These are phyloP conservation scores for Catostomus latipinnis DNA, from an alignment of 2,797 vertebrate genomes.

Conservation along the genomic window DNA sequence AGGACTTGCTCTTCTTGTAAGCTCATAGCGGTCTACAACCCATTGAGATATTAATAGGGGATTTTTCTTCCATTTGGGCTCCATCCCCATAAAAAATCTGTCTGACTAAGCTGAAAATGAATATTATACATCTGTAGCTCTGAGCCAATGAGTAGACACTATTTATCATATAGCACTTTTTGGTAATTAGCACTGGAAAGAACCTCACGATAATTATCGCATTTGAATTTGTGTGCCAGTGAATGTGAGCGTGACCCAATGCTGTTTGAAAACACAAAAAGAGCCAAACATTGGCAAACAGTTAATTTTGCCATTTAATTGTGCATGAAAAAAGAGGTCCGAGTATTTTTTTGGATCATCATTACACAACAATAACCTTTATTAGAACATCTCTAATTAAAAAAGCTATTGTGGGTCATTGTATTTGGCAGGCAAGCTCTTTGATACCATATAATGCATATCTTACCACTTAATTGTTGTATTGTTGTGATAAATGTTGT, in stretches of 20 bases:
- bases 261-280: slow-evolving; percentile 58
- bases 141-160: slow-evolving; percentile 66
- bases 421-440: slow-evolving; percentile 13
- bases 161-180: slow-evolving; percentile 77
- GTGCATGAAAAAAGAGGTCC: slow-evolving; percentile 60
- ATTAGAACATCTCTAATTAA: slow-evolving; percentile 17
- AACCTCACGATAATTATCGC: slow-evolving; percentile 29
- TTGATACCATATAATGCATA: not conserved
- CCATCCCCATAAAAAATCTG: slow-evolving; percentile 4
- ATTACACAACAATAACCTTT: slow-evolving; percentile 12
- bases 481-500: slow-evolving; percentile 8
- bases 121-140: slow-evolving; percentile 27
- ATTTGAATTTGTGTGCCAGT: slow-evolving; percentile 14
- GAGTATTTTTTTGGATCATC: slow-evolving; percentile 27
- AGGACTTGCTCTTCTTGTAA: too few relatives aligned
- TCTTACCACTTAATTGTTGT: slow-evolving; percentile 7
- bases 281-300: slow-evolving; percentile 54
- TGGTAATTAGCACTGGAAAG: slow-evolving; percentile 75
- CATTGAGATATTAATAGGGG: too few relatives aligned
- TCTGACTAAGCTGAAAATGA: slow-evolving; percentile 12
- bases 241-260: not conserved
- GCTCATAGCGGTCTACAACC: too few relatives aligned
- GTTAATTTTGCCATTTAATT: slow-evolving; percentile 59
- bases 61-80: not conserved
- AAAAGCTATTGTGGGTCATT: slow-evolving; percentile 21